Evolutionary conservation across 2,113 vertebrate genomes (phyloP), one percentile per base, ranked within the genome.

Genomic region (Xenopus borealis): DNA sequence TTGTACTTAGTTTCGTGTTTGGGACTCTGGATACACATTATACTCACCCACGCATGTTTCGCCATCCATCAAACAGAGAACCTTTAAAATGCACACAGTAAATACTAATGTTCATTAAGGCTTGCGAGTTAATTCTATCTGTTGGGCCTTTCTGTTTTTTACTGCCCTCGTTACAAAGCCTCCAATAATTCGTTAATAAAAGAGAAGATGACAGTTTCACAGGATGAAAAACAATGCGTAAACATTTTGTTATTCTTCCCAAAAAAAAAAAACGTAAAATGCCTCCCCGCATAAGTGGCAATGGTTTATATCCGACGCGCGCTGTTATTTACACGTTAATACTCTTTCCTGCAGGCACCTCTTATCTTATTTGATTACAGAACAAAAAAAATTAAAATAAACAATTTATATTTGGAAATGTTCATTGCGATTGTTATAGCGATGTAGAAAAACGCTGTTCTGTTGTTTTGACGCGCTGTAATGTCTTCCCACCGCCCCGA

Each of bases 331-430:
- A 62, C 57, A 59, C 69, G 53, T 62, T 68, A 20, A 30, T 23
- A 4, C 16, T 0, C 12, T 55, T 40, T 62, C 59, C 66, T n/a
- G 14, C 12, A n/a, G 44, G 11, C 66, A 40, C 33, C 33, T 12
- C 33, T 69, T 62, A 53, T 69, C 46, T 69, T 18, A 69, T 75
- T 69, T 62, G 66, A 69, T 69, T 69, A 23, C 65, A 53, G 18
- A 16, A 50, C 3, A 16, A 40, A 40, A 12, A 50, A 9, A 50
- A 50, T 7, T 2, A 20, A 20, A 19, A n/a, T n/a, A 27, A 63
- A 46, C 53, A 44, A 61, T 67, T 74, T 66, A 55, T 44, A 30
- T 59, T 61, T 53, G 20, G 13, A 50, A 44, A 45, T 27, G 62
- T 76, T 63, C 63, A 3, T 27, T 27, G 23, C 3, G 1, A 27